These are phyloP conservation scores for Bungarus multicinctus DNA, from an alignment of 2,113 vertebrate genomes.

Conservation along the genomic window DNA sequence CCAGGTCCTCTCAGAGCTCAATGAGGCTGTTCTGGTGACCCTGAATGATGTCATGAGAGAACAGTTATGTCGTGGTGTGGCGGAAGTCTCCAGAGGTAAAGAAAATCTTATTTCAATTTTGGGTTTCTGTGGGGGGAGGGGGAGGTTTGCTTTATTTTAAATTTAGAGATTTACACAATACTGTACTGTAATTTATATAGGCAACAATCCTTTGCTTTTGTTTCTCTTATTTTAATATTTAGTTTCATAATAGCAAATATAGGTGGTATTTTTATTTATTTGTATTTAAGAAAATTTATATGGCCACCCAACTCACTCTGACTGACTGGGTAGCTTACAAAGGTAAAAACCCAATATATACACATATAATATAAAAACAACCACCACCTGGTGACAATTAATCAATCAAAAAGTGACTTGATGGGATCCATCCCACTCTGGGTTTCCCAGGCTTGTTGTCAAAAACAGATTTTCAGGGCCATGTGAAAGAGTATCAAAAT, in stretches of 20 bases:
- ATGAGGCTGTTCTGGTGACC: slow-evolving; percentile 84
- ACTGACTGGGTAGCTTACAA: not conserved
- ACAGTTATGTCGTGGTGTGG: slow-evolving; percentile 68
- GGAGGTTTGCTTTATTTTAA: fast-evolving
- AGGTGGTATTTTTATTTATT: not conserved
- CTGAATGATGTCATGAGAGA: slow-evolving; percentile 82
- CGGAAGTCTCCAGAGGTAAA: slow-evolving; percentile 71
- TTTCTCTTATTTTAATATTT: not conserved
- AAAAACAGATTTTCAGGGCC: not conserved
- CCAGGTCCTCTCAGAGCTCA: slow-evolving; percentile 83
- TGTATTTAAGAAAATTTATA: not conserved
- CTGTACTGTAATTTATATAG: not conserved
- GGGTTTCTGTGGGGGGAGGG: not conserved
- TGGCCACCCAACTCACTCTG: too few species aligned
- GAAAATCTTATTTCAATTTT: not conserved
- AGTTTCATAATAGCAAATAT: not conserved
- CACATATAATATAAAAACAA: not conserved
- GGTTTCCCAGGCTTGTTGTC: not conserved
- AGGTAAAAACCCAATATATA: not conserved
- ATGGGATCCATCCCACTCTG: not conserved
- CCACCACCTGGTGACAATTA: not conserved
- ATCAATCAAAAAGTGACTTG: not conserved
- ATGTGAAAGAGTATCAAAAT: not conserved
- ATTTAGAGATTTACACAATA: not conserved
- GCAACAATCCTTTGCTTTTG: not conserved